A percentile compares a stretch with the other conserved stretches of the same genome.
Evolutionary conservation across 2,113 vertebrate species (phyloP).

Genomic region (Elephas maximus): DNA sequence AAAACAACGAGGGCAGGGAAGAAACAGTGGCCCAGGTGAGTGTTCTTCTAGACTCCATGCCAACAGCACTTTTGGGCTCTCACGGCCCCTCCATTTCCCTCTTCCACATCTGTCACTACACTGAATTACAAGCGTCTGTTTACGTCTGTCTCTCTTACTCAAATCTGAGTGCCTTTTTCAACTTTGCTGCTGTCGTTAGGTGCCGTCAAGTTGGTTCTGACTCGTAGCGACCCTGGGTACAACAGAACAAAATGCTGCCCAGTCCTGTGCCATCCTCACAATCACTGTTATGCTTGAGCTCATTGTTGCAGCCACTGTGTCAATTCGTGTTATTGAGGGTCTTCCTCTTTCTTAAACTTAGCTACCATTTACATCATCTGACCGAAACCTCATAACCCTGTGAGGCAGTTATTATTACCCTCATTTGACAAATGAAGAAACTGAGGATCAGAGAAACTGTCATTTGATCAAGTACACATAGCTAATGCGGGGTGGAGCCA

Average conservation of each 20-base stretch:
- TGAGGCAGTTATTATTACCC: not conserved
- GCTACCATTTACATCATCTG: not conserved
- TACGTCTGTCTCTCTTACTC: not conserved
- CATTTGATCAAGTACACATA: accelerated
- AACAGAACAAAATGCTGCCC: too few relatives aligned
- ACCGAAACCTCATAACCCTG: not conserved
- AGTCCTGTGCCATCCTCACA: too few relatives aligned
- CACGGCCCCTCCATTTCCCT: accelerated
- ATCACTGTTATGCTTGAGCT: too few relatives aligned
- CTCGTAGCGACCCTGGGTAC: too few relatives aligned
- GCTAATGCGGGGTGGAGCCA: not conserved
- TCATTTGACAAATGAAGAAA: slow-evolving; percentile 12
- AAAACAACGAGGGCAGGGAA: not conserved
- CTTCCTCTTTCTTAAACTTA: not conserved
- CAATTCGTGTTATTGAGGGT: too few relatives aligned
- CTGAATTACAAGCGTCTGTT: not conserved
- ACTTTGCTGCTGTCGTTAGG: not conserved
- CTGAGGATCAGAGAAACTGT: not conserved
- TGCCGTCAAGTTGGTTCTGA: too few relatives aligned
- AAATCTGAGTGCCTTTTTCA: not conserved
- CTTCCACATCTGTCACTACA: not conserved
- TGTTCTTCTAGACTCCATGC: not conserved
- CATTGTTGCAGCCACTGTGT: too few relatives aligned
- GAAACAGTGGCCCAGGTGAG: not conserved
- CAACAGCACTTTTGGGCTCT: not conserved